Evolutionary conservation across 2,113 vertebrate species (phyloP).

Genomic region (Hystrix brachyura): DNA sequence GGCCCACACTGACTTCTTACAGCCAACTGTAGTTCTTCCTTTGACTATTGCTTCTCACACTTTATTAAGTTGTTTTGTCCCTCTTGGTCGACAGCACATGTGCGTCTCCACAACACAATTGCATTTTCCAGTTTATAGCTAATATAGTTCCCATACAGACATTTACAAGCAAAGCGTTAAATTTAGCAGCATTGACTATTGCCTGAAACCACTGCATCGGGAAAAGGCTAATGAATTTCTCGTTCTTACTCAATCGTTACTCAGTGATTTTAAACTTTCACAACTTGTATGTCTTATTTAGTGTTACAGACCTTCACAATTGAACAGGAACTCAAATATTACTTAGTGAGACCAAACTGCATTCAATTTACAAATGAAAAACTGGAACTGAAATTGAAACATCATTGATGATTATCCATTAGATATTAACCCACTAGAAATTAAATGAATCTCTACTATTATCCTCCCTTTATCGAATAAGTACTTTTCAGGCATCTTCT

Average conservation of each 20-base stretch:
- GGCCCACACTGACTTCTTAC: fast-evolving
- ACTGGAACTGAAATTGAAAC: not conserved
- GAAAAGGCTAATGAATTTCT: not conserved
- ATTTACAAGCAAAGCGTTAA: not conserved
- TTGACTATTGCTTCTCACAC: not conserved
- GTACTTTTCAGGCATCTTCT: not conserved
- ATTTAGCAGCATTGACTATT: not conserved
- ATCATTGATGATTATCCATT: not conserved
- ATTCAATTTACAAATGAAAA: constrained; percentile 16
- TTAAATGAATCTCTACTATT: not conserved
- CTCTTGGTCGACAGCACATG: not conserved
- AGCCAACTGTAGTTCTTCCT: not conserved
- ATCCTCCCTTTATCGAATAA: not conserved
- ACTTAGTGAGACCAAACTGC: not conserved
- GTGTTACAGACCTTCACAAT: not conserved
- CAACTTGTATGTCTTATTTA: not conserved
- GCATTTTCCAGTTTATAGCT: not conserved
- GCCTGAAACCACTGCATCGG: not conserved
- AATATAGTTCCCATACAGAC: not conserved
- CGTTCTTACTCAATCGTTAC: not conserved
- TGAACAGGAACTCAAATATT: not conserved
- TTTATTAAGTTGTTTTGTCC: not conserved
- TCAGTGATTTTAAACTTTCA: not conserved
- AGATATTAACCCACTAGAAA: not conserved
- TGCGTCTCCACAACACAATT: not conserved